Conservation (phyloP, 2,113 vertebrate genomes). For the Motacilla tschutschensis region DNA sequence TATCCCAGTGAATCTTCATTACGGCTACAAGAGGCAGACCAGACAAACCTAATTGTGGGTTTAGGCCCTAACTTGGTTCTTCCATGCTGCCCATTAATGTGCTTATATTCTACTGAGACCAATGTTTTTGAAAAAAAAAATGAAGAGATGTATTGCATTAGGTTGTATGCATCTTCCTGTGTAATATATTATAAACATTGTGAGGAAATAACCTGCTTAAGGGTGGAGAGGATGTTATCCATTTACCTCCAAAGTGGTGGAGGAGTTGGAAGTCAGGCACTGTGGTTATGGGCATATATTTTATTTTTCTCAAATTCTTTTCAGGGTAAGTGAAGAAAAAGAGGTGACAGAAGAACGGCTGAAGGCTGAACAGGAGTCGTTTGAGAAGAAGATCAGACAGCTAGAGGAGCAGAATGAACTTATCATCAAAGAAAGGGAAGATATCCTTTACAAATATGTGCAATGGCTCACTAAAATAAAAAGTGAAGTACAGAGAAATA, state of each 20-base stretch:
- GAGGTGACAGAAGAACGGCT: slow-evolving; percentile 89
- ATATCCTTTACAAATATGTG: slow-evolving; percentile 86
- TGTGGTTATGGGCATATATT: background rate
- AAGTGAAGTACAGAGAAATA: slow-evolving; percentile 68
- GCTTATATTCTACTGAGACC: background rate
- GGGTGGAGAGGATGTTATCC: background rate
- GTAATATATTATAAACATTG: background rate
- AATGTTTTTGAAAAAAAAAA: background rate
- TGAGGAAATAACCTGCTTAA: background rate
- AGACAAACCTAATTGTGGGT: background rate
- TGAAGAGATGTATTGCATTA: background rate
- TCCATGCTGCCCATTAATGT: background rate
- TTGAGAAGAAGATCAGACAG: slow-evolving; percentile 90
- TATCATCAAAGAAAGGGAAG: slow-evolving; percentile 90
- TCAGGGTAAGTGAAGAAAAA: slow-evolving; percentile 93
- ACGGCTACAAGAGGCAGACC: background rate
- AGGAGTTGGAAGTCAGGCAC: background rate
- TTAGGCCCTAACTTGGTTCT: background rate
- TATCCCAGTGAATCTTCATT: background rate
- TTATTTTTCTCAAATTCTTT: slow-evolving; percentile 48
- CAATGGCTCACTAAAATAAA: slow-evolving; percentile 47
- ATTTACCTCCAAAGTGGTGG: background rate
- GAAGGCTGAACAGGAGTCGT: slow-evolving; percentile 87
- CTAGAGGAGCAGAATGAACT: slow-evolving; percentile 90
- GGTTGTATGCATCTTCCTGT: background rate